Evolutionary conservation across 1,140 invertebrate species (phyloP), one percentile per base, ranked within the genome.

Genomic region (Scaptomyza montana): DNA sequence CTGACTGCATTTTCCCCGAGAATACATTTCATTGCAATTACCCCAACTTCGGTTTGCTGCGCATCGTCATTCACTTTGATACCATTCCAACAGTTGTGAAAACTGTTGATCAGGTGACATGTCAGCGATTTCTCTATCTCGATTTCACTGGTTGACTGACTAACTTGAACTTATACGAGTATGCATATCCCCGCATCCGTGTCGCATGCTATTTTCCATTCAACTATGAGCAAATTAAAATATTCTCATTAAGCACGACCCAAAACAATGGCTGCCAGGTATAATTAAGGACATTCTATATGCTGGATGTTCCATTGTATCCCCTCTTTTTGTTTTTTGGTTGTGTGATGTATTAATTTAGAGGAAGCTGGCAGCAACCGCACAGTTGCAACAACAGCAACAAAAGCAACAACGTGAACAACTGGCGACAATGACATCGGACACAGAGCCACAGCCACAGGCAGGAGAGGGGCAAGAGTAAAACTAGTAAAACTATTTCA

Each of bases 281-380:
- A 69, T 81, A 87, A 86, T 82, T 86, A 86, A 87, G 81, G 67
- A 36, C 33, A 56, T 21, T 19, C 43, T 75, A 33, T 72, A 54
- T 77, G 64, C 63, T 56, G 71, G 69, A 64, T 46, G 2, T 39
- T 33, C 16, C 5, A 7, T 41, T 21, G 10, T 50, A 10, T 2
- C 21, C 33, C 25, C 36, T 19, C 21, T 16, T 47, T 68, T 36
- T 9, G 8, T 36, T 77, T 73, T 69, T 59, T 57, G 51, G 62
- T 63, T 28, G 30, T 71, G 76, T 82, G 84, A 89, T 87, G 84
- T 89, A 87, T 87, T 87, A 74, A 87, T 87, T 87, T 77, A 80
- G 73, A 77, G 75, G 70, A 69, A 82, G 60, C 74, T 65, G 55
- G 33, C 49, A 55, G 54, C 57, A 70, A 43, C 53, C 54, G 49